Evolutionary conservation across 1,140 invertebrate genomes (phyloP), one percentile per base, ranked within the genome.

Genomic region (Hesperophylax magnus): DNA sequence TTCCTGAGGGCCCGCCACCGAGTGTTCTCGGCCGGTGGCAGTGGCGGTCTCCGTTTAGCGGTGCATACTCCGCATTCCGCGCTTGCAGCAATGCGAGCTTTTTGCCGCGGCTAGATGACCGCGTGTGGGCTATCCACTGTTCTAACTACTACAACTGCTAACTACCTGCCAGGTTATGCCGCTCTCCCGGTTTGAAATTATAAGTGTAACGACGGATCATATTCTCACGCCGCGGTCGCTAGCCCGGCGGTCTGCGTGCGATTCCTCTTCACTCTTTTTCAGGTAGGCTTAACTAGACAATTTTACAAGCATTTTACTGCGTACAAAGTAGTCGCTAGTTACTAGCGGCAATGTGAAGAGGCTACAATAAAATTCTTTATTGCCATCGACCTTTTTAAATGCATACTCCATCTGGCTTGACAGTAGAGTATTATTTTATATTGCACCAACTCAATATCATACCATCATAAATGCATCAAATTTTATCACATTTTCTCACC

Each of bases 1-100:
- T 9, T 4, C 60, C 60, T 20, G 67, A 67, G 61, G 61, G 39
- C 61, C 34, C 61, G 56, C 77, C 47, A 67, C 27, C 52, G 67
- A 31, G 58, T n/a, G 58, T 67, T 24, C 31, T 77, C 75, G 75
- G 52, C 47, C 58, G 53, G 63, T 20, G 53, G 27, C 24, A 1
- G 39, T 14, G 39, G 11, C 34, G 53, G 53, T 47, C 60, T 27
- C 34, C 53, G 65, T 31, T 53, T 58, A 53, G 63, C 69, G 54
- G 69, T 27, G 71, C 65, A 80, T 75, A 76, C 60, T 76, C 63
- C 58, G 71, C 69, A 80, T 80, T 63, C 79, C 79, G 31, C 53
- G 27, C 14, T n/a, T 4, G 52, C 27, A 58, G 24, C 54, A 75
- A 75, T 58, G 75, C 75, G 75, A 18, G 24, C 18, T 61, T 77